phyloP scores from a whole-genome alignment of 2,797 vertebrate species.

The Vespertilio murinus region DNA sequence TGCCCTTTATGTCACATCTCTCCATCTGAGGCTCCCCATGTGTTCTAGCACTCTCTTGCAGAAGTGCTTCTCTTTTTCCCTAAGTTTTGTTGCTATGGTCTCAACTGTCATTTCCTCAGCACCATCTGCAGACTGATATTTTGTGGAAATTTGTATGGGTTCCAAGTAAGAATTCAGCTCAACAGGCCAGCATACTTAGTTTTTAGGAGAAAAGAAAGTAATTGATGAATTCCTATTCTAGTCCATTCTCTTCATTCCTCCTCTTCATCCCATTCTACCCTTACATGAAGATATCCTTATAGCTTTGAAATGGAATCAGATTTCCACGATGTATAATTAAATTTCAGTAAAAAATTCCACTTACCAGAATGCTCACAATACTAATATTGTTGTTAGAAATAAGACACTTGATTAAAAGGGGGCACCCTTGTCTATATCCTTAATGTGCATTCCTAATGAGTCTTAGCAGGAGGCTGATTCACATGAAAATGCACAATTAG shows the following conservation, averaged over 20 bases:
- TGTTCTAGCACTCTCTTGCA: not conserved
- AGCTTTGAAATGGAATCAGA: constrained; percentile 60
- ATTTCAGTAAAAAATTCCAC: constrained; percentile 74
- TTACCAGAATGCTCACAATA: constrained; percentile 76
- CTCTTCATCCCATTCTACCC: not conserved
- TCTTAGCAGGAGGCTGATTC: constrained; percentile 83
- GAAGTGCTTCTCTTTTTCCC: not conserved
- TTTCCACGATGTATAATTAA: constrained; percentile 73
- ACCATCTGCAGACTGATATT: constrained; percentile 55
- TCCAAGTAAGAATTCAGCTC: constrained; percentile 24
- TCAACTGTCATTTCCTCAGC: not conserved
- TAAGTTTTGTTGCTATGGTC: not conserved
- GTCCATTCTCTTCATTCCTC: not conserved
- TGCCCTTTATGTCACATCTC: not conserved
- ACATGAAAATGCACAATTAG: constrained; percentile 82
- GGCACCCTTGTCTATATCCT: constrained; percentile 81
- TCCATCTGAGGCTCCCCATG: not conserved
- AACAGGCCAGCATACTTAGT: not conserved
- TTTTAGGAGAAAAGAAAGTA: constrained; percentile 69
- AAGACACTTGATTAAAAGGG: constrained; percentile 82
- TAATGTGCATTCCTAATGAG: constrained; percentile 83
- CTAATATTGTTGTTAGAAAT: constrained; percentile 77
- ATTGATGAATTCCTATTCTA: constrained; percentile 59
- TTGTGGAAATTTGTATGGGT: constrained; percentile 28
- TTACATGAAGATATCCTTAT: constrained; percentile 47